A percentile compares a stretch with the other conserved stretches of the same genome.
Evolutionary conservation across 2,888 invertebrate genomes (phyloP).

Genomic region (Tribolium freemani): DNA sequence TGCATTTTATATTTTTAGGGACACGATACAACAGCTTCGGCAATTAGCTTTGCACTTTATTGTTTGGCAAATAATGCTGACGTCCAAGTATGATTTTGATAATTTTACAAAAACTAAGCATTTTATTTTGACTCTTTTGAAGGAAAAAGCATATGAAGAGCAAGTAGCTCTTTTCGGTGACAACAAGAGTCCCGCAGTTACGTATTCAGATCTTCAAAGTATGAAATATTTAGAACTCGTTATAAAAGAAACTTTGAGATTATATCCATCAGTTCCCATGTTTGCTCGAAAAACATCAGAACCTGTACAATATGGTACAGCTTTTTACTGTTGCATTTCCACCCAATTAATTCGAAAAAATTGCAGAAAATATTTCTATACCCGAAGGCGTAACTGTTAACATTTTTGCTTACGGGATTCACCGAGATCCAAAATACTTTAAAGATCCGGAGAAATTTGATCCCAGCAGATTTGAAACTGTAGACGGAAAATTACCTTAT

Average conservation of each 20-base stretch:
- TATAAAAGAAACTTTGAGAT: constrained; percentile 70
- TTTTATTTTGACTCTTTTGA: constrained; percentile 52
- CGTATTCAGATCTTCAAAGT: constrained; percentile 66
- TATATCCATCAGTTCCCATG: constrained; percentile 71
- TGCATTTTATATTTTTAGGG: constrained; percentile 54
- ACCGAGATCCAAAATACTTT: constrained; percentile 69
- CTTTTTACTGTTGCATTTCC: constrained; percentile 52
- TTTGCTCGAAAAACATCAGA: constrained; percentile 66
- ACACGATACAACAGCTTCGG: constrained; percentile 64
- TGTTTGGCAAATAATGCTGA: constrained; percentile 62
- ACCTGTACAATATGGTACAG: constrained; percentile 62
- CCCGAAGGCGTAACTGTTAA: constrained; percentile 66
- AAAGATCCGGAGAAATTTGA: constrained; percentile 70
- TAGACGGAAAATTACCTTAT: constrained; percentile 66
- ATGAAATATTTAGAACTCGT: constrained; percentile 72
- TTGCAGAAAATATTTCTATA: constrained; percentile 50
- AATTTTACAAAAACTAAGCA: not conserved
- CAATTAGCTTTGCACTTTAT: constrained; percentile 64
- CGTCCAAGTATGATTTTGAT: constrained; percentile 47
- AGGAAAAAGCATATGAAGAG: constrained; percentile 62
- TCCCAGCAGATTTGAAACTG: constrained; percentile 71
- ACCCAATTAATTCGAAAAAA: constrained; percentile 29
- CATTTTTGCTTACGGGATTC: constrained; percentile 68
- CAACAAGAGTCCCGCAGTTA: constrained; percentile 48
- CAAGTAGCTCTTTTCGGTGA: constrained; percentile 61